phyloP scores from a whole-genome alignment of 1,140 invertebrate species.

The Pteromalus puparum region DNA sequence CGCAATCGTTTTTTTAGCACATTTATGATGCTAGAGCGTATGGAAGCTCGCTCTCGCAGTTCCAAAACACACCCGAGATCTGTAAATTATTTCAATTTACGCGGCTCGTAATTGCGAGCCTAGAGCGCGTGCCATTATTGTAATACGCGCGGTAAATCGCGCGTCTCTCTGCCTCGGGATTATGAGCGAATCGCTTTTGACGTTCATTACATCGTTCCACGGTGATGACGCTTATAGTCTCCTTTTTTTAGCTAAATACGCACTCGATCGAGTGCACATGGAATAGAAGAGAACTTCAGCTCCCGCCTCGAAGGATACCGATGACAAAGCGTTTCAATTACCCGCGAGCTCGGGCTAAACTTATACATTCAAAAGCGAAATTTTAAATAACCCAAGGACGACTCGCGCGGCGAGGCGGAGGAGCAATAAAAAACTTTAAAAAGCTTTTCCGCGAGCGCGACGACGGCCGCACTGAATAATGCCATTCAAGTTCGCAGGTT shows the following conservation, averaged over 20 bases:
- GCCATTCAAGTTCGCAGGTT: slow-evolving; percentile 47
- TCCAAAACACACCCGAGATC: slow-evolving; percentile 21
- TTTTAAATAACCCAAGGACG: slow-evolving; percentile 41
- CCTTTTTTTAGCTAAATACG: too few relatives aligned
- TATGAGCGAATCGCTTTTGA: slow-evolving; percentile 44
- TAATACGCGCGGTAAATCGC: slow-evolving; percentile 39
- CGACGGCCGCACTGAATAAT: slow-evolving; percentile 43
- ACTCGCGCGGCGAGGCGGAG: not conserved
- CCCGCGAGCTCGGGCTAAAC: slow-evolving; percentile 8
- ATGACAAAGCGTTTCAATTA: slow-evolving; percentile 47
- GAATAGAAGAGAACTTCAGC: not conserved
- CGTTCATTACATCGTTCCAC: slow-evolving; percentile 15
- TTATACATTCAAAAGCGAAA: slow-evolving; percentile 48
- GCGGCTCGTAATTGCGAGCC: slow-evolving; percentile 21
- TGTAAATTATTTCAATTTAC: slow-evolving; percentile 49
- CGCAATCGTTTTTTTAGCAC: too few relatives aligned
- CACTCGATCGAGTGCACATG: not conserved
- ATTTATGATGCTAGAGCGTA: not conserved
- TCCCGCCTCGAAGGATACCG: not conserved
- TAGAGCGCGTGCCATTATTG: slow-evolving; percentile 33
- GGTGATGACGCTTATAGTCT: not conserved
- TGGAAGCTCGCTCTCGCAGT: slow-evolving; percentile 13
- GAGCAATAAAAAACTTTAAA: slow-evolving; percentile 51
- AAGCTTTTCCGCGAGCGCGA: slow-evolving; percentile 42
- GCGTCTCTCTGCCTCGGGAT: slow-evolving; percentile 4